Conservation (phyloP, 2,113 vertebrate species). For the Hippopotamus amphibius region DNA sequence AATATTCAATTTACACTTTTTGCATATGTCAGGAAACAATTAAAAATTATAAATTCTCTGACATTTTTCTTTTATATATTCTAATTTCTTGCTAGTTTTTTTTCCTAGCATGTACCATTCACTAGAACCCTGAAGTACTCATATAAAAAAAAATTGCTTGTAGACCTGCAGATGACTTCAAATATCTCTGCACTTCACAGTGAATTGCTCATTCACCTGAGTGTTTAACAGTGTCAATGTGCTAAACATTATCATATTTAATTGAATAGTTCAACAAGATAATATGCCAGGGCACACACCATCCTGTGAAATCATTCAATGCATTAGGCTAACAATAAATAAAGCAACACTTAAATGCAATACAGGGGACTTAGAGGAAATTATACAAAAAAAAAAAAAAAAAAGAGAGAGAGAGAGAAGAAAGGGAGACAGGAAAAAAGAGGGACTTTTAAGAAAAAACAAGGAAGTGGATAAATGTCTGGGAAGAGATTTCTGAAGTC, state of each 20-base stretch:
- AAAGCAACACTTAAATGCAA: slow-evolving; percentile 84
- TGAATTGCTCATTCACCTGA: slow-evolving; percentile 91
- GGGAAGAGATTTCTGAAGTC: slow-evolving; percentile 74
- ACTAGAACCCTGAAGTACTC: slow-evolving; percentile 79
- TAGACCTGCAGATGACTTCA: slow-evolving; percentile 86
- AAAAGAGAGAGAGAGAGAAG: not conserved
- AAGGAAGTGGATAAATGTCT: not conserved
- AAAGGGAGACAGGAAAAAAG: slow-evolving; percentile 43
- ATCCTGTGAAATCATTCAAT: slow-evolving; percentile 79
- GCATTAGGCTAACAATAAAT: slow-evolving; percentile 86
- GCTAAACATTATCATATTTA: slow-evolving; percentile 91
- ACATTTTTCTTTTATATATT: slow-evolving; percentile 20
- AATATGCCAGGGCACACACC: slow-evolving; percentile 86
- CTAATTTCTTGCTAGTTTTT: slow-evolving; percentile 10
- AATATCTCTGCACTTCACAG: slow-evolving; percentile 89
- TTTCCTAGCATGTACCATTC: slow-evolving; percentile 57
- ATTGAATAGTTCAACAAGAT: slow-evolving; percentile 91
- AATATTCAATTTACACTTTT: not conserved
- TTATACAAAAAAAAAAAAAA: slow-evolving; percentile 59
- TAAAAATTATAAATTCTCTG: slow-evolving; percentile 29
- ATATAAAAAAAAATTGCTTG: slow-evolving; percentile 85
- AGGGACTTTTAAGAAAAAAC: slow-evolving; percentile 37
- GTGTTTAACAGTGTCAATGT: slow-evolving; percentile 89
- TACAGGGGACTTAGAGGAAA: slow-evolving; percentile 76
- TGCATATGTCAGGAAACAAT: not conserved